phyloP scores from a whole-genome alignment of 2,113 vertebrate genomes.

The Phyllostomus discolor region DNA sequence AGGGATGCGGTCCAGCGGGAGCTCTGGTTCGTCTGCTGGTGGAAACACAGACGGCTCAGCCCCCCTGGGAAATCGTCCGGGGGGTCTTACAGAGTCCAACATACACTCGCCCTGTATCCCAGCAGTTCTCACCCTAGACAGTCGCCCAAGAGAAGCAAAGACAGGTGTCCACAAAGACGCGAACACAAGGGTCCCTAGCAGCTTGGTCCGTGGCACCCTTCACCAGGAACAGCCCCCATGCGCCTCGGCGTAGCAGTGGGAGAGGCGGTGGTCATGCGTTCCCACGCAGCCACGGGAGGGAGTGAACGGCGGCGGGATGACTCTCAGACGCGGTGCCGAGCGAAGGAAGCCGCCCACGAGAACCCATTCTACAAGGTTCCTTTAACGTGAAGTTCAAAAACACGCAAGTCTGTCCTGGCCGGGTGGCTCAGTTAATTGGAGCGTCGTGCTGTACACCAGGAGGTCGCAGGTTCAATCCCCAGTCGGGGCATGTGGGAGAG shows the following conservation, averaged over 20 bases:
- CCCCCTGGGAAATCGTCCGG: background rate
- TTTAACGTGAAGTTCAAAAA: background rate
- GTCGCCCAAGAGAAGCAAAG: background rate
- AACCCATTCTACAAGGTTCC: rapidly evolving
- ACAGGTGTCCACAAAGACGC: background rate
- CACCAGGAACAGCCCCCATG: rapidly evolving
- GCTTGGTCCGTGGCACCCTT: background rate
- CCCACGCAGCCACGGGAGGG: rapidly evolving
- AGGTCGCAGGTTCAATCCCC: no score
- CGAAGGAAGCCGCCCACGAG: background rate
- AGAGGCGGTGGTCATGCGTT: rapidly evolving
- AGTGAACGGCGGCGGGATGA: rapidly evolving
- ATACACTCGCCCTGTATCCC: rapidly evolving
- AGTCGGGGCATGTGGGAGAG: no score
- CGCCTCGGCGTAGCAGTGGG: rapidly evolving
- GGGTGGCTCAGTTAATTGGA: no score
- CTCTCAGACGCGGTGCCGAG: rapidly evolving
- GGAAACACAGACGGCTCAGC: background rate
- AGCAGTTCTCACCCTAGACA: background rate
- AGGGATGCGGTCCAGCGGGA: rapidly evolving
- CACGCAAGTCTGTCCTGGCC: background rate
- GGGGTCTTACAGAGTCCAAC: background rate
- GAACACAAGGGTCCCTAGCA: rapidly evolving
- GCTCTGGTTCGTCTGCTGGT: rapidly evolving
- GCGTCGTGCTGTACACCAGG: no score